Evolutionary conservation across 2,797 vertebrate species (phyloP).

Genomic region (Naso thynnoides): DNA sequence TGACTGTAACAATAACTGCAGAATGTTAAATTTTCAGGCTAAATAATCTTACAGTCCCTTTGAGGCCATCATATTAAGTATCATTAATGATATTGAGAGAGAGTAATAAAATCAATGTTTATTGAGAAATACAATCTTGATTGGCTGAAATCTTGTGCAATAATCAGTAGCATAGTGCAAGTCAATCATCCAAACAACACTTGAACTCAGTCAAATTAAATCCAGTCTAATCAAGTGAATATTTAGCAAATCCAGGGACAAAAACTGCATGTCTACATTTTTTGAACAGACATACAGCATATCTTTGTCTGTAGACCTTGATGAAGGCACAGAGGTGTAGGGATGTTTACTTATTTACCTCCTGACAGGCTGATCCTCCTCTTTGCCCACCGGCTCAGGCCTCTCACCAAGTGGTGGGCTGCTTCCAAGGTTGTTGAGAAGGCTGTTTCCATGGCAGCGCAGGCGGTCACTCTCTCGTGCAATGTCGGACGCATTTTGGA

Average conservation of each 20-base stretch:
- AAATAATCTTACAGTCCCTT: constrained; percentile 21
- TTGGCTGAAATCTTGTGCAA: not conserved
- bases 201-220: no score
- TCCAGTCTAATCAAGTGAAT: not conserved
- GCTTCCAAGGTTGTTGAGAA: constrained; percentile 79
- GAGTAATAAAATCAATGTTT: no score
- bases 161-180: not conserved
- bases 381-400: constrained; percentile 84
- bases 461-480: constrained; percentile 90
- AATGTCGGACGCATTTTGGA: constrained; percentile 93
- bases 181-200: constrained; percentile 6
- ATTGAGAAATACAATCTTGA: not conserved
- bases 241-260: not conserved
- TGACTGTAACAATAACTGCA: constrained; percentile 21
- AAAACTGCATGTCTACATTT: not conserved
- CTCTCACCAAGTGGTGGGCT: constrained; percentile 85
- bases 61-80: not conserved
- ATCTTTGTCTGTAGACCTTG: not conserved
- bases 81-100: constrained; percentile 20
- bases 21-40: constrained; percentile 30
- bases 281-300: no score
- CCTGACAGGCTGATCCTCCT: constrained; percentile 85
- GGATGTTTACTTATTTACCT: constrained; percentile 81
- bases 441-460: constrained; percentile 86
- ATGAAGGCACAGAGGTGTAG: not conserved